These are phyloP conservation scores for Geophilus truncorum DNA, from an alignment of 2,888 invertebrate genomes.

Conservation along the genomic window DNA sequence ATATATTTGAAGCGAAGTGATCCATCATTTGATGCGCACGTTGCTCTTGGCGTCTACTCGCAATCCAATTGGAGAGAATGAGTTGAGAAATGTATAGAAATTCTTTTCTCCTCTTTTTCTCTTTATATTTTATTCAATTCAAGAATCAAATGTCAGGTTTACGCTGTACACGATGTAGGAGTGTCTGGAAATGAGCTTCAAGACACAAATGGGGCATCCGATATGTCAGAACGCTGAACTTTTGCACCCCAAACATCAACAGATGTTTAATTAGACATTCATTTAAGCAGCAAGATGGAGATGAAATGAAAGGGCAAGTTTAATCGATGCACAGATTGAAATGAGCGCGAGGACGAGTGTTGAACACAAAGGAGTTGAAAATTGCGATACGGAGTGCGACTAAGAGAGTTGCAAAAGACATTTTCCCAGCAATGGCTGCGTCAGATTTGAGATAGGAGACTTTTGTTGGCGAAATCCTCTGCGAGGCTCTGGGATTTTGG, in stretches of 20 bases:
- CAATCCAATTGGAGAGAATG: not conserved
- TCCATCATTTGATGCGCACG: constrained; percentile 6
- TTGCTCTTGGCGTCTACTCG: not conserved
- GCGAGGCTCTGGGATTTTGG: not conserved
- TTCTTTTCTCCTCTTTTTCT: not conserved
- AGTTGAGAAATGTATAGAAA: constrained; percentile 15
- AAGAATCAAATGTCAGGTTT: not conserved
- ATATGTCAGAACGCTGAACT: not conserved
- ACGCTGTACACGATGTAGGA: too few species aligned
- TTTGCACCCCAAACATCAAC: not conserved
- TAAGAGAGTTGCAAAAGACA: too few species aligned
- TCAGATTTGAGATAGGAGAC: not conserved
- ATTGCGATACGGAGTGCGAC: too few species aligned
- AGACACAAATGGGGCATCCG: not conserved
- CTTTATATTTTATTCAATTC: constrained; percentile 11
- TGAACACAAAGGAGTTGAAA: too few species aligned
- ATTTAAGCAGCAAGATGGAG: not conserved
- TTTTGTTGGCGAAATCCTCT: not conserved
- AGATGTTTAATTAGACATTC: constrained; percentile 18
- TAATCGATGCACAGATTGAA: constrained; percentile 8
- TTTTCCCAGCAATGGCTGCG: too few species aligned
- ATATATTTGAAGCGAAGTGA: not conserved
- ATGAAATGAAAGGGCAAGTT: not conserved
- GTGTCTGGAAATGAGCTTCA: too few species aligned
- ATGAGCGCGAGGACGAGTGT: not conserved